A percentile compares a stretch with the other conserved stretches of the same genome.
phyloP scores from a whole-genome alignment of 1,140 invertebrate species.

The Telenomus remus region DNA sequence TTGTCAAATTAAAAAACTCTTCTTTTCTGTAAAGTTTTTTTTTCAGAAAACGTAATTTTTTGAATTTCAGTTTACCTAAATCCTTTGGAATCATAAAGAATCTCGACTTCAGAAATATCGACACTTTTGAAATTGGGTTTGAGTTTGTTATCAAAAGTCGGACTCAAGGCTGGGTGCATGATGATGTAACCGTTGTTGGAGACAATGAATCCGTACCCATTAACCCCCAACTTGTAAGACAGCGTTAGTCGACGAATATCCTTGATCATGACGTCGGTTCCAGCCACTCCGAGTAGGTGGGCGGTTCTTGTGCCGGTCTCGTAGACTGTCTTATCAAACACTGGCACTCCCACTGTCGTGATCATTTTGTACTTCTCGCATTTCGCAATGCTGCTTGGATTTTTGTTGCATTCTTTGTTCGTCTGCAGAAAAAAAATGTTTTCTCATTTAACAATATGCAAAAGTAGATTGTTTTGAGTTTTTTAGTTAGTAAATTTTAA shows the following conservation, averaged over 20 bases:
- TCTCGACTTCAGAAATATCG: constrained; percentile 95
- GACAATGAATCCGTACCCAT: constrained; percentile 96
- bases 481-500: too few relatives aligned
- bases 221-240: constrained; percentile 93
- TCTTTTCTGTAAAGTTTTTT: background rate
- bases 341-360: constrained; percentile 90
- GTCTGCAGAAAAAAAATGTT: constrained; percentile 7
- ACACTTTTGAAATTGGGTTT: constrained; percentile 97
- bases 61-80: too few relatives aligned
- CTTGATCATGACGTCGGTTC: constrained; percentile 93
- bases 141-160: constrained; percentile 82
- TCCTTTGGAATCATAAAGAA: constrained; percentile 82
- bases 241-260: constrained; percentile 91
- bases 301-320: constrained; percentile 78
- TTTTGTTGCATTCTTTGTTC: constrained; percentile 25
- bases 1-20: background rate
- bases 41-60: too few relatives aligned
- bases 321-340: constrained; percentile 82
- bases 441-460: too few relatives aligned
- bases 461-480: too few relatives aligned
- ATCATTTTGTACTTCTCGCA: constrained; percentile 78
- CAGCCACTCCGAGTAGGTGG: constrained; percentile 91
- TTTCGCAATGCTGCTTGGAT: constrained; percentile 1
- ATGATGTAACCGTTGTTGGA: constrained; percentile 97
- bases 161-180: constrained; percentile 85